phyloP scores from a whole-genome alignment of 2,888 invertebrate species.

The Cerceris rybyensis region DNA sequence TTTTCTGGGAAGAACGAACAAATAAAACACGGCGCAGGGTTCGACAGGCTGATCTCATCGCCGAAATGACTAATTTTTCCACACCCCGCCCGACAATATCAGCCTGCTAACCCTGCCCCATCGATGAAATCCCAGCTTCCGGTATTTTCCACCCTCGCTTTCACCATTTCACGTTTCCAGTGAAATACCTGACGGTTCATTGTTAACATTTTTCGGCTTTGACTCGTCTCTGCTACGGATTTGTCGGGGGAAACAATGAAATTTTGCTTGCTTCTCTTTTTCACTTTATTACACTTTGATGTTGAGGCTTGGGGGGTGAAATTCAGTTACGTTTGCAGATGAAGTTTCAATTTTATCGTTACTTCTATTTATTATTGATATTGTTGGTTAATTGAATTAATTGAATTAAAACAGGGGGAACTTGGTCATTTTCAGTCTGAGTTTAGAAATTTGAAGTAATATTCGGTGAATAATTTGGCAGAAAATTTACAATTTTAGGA shows the following conservation, averaged over 20 bases:
- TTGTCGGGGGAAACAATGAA: neutral
- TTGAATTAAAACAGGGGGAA: too few species aligned
- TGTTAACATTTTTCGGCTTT: slow-evolving; percentile 10
- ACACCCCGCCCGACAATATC: slow-evolving; percentile 82
- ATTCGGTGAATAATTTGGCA: too few species aligned
- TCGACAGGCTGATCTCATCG: slow-evolving; percentile 82
- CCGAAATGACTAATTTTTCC: slow-evolving; percentile 80
- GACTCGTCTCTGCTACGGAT: neutral
- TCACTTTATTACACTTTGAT: too few species aligned
- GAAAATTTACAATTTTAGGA: too few species aligned
- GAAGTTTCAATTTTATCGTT: too few species aligned
- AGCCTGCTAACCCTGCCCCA: slow-evolving; percentile 81
- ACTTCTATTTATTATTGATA: too few species aligned
- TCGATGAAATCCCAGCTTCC: slow-evolving; percentile 47
- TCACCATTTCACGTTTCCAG: slow-evolving; percentile 10
- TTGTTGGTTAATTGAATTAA: too few species aligned
- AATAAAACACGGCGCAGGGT: slow-evolving; percentile 78
- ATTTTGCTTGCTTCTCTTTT: too few species aligned
- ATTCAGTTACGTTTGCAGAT: too few species aligned
- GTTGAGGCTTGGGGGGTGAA: too few species aligned
- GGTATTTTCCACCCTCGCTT: slow-evolving; percentile 20
- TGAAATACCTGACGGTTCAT: neutral
- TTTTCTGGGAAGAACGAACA: slow-evolving; percentile 51
- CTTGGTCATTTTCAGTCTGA: too few species aligned
- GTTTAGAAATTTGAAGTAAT: too few species aligned